Conservation (phyloP, 2,113 vertebrate genomes). For the Anguilla japonica region DNA sequence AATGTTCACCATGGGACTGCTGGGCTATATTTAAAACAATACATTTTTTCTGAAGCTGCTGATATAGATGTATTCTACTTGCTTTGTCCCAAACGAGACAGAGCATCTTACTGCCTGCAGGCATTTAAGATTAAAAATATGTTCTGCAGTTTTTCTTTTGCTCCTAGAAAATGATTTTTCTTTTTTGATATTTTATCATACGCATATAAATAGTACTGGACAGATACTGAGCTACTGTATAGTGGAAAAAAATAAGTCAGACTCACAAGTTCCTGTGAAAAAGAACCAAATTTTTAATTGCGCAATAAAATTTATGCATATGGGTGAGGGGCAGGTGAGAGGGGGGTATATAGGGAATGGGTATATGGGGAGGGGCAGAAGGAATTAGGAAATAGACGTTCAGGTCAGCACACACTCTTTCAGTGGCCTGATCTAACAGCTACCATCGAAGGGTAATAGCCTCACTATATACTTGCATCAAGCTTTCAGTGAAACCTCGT, state of each 20-base stretch:
- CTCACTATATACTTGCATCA: too few relatives aligned
- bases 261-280: too few relatives aligned
- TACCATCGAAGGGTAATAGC: too few relatives aligned
- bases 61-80: not conserved
- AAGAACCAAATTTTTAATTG: not conserved
- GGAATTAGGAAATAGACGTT: too few relatives aligned
- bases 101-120: not conserved
- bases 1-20: not conserved
- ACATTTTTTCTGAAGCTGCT: not conserved
- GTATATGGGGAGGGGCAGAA: too few relatives aligned
- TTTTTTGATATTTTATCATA: not conserved
- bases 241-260: too few relatives aligned
- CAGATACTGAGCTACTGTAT: too few relatives aligned
- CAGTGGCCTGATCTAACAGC: too few relatives aligned
- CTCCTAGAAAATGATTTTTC: not conserved
- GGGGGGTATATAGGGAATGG: too few relatives aligned
- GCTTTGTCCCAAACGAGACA: not conserved
- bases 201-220: not conserved
- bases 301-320: not conserved
- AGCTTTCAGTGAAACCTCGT: too few relatives aligned
- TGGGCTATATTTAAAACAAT: conserved; percentile 4
- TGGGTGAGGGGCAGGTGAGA: too few relatives aligned
- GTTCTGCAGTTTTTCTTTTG: not conserved
- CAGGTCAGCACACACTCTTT: too few relatives aligned
- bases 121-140: not conserved